Evolutionary conservation across 2,888 invertebrate genomes (phyloP), one percentile per base, ranked within the genome.

Genomic region (Lottia gigantea): DNA sequence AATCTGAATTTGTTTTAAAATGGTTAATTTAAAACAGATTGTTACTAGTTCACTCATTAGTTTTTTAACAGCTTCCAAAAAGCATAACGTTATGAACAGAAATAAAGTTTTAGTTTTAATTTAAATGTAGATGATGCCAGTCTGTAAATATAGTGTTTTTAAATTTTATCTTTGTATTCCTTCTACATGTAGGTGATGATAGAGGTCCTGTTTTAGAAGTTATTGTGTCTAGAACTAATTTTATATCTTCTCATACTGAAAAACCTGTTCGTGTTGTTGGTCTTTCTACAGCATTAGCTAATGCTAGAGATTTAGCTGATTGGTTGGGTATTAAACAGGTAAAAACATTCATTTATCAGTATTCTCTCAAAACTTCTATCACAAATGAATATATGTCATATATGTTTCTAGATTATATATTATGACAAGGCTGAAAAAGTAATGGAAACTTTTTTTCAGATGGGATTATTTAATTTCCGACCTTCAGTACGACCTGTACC

Each of bases 401-500:
- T 11, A 1, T 8, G n/a, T 49, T 55, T 19, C 19, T 55, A 14
- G 16, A 12, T 46, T 14, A 19, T 19, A 65, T n/a, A 19, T 19
- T 14, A 12, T 1, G 25, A 46, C 46, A 62, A 15, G 15, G 40
- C n/a, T 31, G 25, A 61, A 19, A 14, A n/a, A 16, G 2, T 46
- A 16, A 63, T 63, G 15, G 16, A 12, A n/a, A 64, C 61, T 46
- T 66, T 61, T 26, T 73, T 82, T 31, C 80, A 92, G 90, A 92
- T 95, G 90, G 98, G 98, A 0, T 90, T 99, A 40, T 99, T 95
- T 89, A 99, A 99, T 90, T 99, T 99, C 88, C 93, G 97, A 71
- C 98, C 99, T 0, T 95, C 97, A 0, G 99, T 99, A 0, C 92
- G 99, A 25, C 99, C 99, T 0, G 98, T 99, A 15, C 98, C 98